Conservation (phyloP, 2,113 vertebrate species). For the Ciconia stormi region DNA sequence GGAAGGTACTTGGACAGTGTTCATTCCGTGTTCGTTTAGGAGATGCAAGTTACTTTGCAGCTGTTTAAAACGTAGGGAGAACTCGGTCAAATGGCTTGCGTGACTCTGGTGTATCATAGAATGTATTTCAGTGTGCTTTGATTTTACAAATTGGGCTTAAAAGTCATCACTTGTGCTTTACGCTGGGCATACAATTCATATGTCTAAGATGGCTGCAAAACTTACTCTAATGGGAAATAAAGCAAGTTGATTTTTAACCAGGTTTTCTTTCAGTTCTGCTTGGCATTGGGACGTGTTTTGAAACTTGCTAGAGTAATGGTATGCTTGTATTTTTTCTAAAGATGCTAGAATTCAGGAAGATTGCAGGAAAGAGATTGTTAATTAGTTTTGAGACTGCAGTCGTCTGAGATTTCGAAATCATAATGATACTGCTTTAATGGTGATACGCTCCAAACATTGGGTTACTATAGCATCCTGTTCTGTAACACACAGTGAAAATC, state of each 20-base stretch:
- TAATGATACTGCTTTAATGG: not conserved
- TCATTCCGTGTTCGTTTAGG: not conserved
- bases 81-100: not conserved
- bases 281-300: not conserved
- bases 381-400: not conserved
- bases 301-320: not conserved
- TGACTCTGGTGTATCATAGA: not conserved
- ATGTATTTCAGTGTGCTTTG: not conserved
- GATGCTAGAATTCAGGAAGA: not conserved
- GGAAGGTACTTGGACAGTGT: not conserved
- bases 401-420: not conserved
- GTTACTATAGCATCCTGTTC: not conserved
- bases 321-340: not conserved
- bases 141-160: not conserved
- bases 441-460: accelerated
- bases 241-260: not conserved
- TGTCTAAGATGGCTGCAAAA: not conserved
- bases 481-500: accelerated
- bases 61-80: not conserved
- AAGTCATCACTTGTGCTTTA: not conserved
- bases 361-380: not conserved
- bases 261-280: not conserved
- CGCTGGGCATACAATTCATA: accelerated
- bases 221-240: not conserved
- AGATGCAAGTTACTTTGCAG: not conserved